Percentiles rank a stretch among this genome's conserved stretches.
Conservation (phyloP, 2,888 invertebrate species). For the Hirtodrosophila duncani region DNA sequence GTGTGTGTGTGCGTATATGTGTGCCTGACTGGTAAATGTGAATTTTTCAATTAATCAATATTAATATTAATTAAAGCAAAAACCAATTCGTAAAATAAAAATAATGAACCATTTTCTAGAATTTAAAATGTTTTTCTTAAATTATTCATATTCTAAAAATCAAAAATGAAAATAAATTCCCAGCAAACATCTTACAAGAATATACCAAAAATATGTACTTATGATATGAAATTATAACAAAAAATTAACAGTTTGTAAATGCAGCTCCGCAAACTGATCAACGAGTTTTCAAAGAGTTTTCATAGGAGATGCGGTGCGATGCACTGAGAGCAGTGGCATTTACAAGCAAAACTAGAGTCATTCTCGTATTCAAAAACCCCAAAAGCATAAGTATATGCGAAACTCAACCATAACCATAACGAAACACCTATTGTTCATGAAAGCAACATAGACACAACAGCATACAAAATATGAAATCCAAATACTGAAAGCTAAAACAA, state of each 20-base stretch:
- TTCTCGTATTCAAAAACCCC: no score
- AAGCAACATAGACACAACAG: conserved; percentile 6
- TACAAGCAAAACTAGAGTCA: no score
- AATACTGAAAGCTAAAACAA: background rate
- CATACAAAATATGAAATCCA: conserved; percentile 1
- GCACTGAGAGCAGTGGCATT: no score
- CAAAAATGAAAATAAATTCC: conserved; percentile 3
- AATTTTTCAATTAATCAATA: no score
- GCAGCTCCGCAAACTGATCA: no score
- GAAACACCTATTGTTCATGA: conserved; percentile 17
- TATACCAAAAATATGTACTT: conserved; percentile 15
- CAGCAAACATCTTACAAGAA: no score
- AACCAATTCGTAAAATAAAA: conserved; percentile 10
- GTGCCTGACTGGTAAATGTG: conserved; percentile 21
- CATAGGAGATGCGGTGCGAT: no score
- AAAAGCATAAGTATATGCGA: no score
- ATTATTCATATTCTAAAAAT: conserved; percentile 25
- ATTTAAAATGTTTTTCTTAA: conserved; percentile 42
- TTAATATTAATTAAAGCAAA: conserved; percentile 19
- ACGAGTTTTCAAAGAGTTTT: no score
- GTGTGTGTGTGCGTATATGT: background rate
- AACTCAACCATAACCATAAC: no score
- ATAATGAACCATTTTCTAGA: conserved; percentile 29
- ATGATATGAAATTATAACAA: background rate
- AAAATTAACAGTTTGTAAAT: conserved; percentile 19